Percentiles rank a stretch among this genome's conserved stretches.
phyloP scores from a whole-genome alignment of 2,113 vertebrate genomes.

The Camelus bactrianus region DNA sequence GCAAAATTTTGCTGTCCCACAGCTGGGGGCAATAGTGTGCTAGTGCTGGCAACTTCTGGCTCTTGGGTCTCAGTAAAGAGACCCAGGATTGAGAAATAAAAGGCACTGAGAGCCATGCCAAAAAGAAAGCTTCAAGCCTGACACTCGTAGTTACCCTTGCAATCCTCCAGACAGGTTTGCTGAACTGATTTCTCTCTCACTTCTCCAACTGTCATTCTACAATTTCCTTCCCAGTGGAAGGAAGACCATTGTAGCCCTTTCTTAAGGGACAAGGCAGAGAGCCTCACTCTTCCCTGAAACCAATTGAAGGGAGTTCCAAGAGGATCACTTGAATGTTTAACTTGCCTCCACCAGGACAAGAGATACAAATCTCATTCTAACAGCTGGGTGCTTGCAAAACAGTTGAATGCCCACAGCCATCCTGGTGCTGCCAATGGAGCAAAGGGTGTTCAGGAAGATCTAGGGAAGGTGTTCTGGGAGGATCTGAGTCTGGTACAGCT shows the following conservation, averaged over 20 bases:
- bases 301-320: neutral
- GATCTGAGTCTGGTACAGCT: neutral
- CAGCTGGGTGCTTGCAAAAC: neutral
- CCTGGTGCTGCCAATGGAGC: accelerated
- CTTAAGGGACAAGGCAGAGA: neutral
- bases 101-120: accelerated
- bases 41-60: neutral
- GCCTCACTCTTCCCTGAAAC: neutral
- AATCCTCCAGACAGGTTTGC: neutral
- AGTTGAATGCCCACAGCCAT: accelerated
- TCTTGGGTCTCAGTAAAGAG: neutral
- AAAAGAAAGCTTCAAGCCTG: neutral
- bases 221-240: neutral
- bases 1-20: neutral
- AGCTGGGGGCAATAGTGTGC: neutral
- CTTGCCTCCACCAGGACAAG: neutral
- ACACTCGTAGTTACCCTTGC: neutral
- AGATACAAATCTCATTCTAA: accelerated
- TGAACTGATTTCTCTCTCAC: neutral
- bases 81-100: neutral
- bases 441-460: neutral
- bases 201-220: neutral
- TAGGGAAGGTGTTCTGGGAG: too few species aligned
- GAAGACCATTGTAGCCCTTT: too few species aligned
- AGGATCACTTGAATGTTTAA: neutral